Evolutionary conservation across 2,888 invertebrate species (phyloP).

Genomic region (Volucella inflata): DNA sequence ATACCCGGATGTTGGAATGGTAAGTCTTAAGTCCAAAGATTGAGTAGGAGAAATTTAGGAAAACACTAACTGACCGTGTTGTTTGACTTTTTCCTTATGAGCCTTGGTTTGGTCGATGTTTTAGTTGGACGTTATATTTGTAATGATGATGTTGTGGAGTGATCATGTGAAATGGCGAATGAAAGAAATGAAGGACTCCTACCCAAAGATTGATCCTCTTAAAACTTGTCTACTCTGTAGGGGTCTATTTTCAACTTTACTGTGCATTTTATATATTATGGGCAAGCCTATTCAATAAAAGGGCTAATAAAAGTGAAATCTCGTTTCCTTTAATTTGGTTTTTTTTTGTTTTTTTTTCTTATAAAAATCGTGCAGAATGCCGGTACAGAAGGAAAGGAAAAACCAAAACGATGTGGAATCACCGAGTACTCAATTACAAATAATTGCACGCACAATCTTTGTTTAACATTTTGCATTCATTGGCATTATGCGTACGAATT

Average conservation of each 20-base stretch:
- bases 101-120: no score
- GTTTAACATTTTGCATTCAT: conserved; percentile 75
- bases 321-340: conserved; percentile 23
- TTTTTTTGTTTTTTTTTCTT: background rate
- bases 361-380: conserved; percentile 55
- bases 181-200: no score
- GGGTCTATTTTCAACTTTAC: no score
- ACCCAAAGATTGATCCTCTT: no score
- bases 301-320: conserved; percentile 66
- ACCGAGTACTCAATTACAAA: conserved; percentile 75
- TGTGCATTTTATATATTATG: no score
- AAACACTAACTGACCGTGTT: background rate
- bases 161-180: no score
- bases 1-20: conserved; percentile 63
- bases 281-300: conserved; percentile 41
- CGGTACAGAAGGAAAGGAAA: conserved; percentile 1
- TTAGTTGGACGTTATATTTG: no score
- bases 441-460: conserved; percentile 76
- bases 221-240: no score
- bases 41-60: conserved; percentile 9
- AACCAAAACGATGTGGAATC: conserved; percentile 42
- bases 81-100: background rate
- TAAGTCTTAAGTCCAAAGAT: conserved; percentile 28
- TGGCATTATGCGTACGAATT: conserved; percentile 71
- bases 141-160: no score